These are phyloP conservation scores for Diachasmimorpha longicaudata DNA, from an alignment of 1,140 invertebrate genomes.

Conservation along the genomic window DNA sequence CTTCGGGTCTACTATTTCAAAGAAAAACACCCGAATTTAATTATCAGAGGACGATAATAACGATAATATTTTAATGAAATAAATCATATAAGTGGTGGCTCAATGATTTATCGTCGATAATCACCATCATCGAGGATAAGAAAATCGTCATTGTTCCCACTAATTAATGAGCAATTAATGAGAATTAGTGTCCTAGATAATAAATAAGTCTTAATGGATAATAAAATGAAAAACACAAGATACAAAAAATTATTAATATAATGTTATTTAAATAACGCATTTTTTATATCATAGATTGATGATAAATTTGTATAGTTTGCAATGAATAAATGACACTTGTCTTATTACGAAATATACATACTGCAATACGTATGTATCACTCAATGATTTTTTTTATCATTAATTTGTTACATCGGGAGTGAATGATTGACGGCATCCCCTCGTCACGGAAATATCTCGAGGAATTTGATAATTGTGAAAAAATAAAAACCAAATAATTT, in stretches of 20 bases:
- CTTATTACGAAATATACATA: not conserved
- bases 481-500: too few relatives aligned
- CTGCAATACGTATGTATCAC: not conserved
- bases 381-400: not conserved
- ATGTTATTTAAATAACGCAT: constrained; percentile 50
- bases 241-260: constrained; percentile 36
- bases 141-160: not conserved
- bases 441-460: too few relatives aligned
- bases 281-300: constrained; percentile 52
- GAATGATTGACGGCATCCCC: too few relatives aligned
- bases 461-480: too few relatives aligned
- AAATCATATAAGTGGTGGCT: not conserved
- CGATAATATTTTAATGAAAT: not conserved
- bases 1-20: not conserved
- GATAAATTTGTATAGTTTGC: constrained; percentile 49
- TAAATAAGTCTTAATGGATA: not conserved
- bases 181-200: not conserved
- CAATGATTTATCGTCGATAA: not conserved
- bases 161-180: not conserved
- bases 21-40: not conserved
- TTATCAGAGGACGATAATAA: not conserved
- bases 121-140: not conserved
- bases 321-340: constrained; percentile 46
- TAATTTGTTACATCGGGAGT: too few relatives aligned
- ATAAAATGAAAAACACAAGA: constrained; percentile 2